Evolutionary conservation across 2,888 invertebrate genomes (phyloP), one percentile per base, ranked within the genome.

Genomic region (Pachliopta kotzebuea): DNA sequence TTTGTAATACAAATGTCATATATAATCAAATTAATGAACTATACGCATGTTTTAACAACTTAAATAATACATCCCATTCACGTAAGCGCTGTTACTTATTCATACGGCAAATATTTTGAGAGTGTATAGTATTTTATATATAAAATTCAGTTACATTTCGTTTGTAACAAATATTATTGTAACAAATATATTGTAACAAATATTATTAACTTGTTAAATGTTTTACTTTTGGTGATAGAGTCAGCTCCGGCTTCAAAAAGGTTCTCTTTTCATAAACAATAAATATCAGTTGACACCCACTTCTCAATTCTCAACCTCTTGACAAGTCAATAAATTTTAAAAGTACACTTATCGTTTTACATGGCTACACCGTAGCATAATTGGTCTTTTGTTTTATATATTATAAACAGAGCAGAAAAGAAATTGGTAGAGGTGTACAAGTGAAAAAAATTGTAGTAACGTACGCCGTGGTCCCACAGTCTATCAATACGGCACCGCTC

Each of bases 361-460:
- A 45, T 57, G 53, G 50, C 26, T 29, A 59, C 45, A 59, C 63
- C 54, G 49, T 23, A 50, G 8, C 45, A 45, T 18, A 20, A 6
- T 18, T 24, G 26, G 56, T 31, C 31, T 57, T 65, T 64, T 64
- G 60, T 64, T 60, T 64, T n/a, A 42, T 29, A 7, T 29, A 65
- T 42, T 57, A 31, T 29, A 45, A n/a, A 31, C n/a, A 29, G 31
- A 31, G 20, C 9, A 26, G 21, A 53, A 60, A 65, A 45, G n/a
- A 65, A 53, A 61, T 65, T 61, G 61, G 61, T 57, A 18, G 21
- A 29, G 14, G 53, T 20, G 52, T 24, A 29, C 60, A 65, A 61
- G 65, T 65, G 61, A 54, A 42, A 56, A 50, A 62, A 58, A 29
- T 29, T 20, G 18, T 29, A 53, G 7, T 45, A 42, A 6, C 8